Base-by-base conservation (phyloP, 2,797 vertebrate species). In the Loriculus beryllinus region DNA sequence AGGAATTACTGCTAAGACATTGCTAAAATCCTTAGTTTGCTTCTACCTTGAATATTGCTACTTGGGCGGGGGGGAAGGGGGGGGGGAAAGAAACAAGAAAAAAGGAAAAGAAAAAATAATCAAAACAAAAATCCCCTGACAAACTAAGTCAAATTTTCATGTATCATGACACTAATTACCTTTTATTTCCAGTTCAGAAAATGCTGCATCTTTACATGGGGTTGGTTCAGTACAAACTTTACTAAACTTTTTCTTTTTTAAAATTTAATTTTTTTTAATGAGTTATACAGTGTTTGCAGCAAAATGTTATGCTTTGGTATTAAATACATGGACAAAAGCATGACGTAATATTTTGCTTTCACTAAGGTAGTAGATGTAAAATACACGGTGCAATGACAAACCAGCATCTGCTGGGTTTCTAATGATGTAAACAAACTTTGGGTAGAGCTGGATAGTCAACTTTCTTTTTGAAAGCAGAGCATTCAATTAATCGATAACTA, bases 121-220 rank as follows among this genome's bases (percentile, higher is more conserved):
- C 15, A 42, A 82, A 59, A 1, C 1, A 47, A 40, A 69, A n/a
- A 1, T 0, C 1, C 1, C 18, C 29, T 72, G 19, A 43, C 1
- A 2, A 77, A n/a, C 4, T 40, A 47, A 57, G 10, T 17, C 35
- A 74, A 86, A 82, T 45, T 67, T 90, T 60, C 3, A 10, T 42
- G 2, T 14, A 20, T 33, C 12, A 4, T 59, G 16, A 18, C 13
- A 49, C 54, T 31, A 49, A 71, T 67, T 33, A 4, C 11, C 4
- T 7, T 63, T 80, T 77, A 40, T 49, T 37, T 22, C 18, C 52
- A 62, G 20, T 52, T 91, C n/a, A 74, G 45, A 69, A 84, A 52
- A 31, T 28, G 1, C 13, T 88, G 29, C 28, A 70, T 17, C 13
- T 7, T 19, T 35, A 35, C 6, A 12, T 16, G 12, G 9, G n/a